These are phyloP conservation scores for Sebastes cheni DNA, from an alignment of 2,797 vertebrate genomes.

Conservation along the genomic window DNA sequence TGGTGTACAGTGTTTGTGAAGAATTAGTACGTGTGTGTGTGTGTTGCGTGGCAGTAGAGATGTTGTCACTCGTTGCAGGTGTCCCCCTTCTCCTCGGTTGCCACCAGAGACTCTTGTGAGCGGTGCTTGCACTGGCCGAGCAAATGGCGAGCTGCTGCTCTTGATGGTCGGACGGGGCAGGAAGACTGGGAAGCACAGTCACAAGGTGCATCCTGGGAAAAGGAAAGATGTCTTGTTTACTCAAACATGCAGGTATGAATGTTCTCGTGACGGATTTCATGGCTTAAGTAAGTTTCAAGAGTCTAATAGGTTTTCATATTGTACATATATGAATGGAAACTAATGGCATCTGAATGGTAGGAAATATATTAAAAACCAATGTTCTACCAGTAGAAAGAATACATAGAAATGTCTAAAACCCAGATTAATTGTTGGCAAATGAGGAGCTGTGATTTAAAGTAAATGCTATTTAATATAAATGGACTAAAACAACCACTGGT, in stretches of 20 bases:
- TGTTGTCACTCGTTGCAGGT: constrained; percentile 77
- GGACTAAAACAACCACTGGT: neutral
- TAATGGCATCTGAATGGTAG: neutral
- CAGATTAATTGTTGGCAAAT: neutral
- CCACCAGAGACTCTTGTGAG: constrained; percentile 76
- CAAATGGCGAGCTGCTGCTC: constrained; percentile 85
- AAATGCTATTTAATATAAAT: neutral
- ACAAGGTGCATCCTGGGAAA: constrained; percentile 90
- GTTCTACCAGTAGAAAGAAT: neutral
- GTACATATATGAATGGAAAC: neutral
- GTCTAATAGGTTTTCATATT: neutral
- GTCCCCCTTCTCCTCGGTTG: constrained; percentile 86
- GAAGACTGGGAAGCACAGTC: constrained; percentile 91
- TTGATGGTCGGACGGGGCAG: constrained; percentile 88
- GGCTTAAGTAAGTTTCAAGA: too few species aligned
- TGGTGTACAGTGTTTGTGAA: constrained; percentile 26
- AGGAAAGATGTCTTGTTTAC: neutral
- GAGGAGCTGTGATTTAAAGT: neutral
- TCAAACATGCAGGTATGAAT: neutral
- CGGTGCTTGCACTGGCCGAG: constrained; percentile 92
- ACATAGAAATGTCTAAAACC: neutral
- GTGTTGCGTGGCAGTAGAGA: constrained; percentile 41
- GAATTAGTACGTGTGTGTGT: constrained; percentile 5
- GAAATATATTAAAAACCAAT: neutral
- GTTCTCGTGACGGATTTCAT: neutral